Base-by-base conservation (phyloP, 2,888 invertebrate genomes). In the Salticus scenicus region DNA sequence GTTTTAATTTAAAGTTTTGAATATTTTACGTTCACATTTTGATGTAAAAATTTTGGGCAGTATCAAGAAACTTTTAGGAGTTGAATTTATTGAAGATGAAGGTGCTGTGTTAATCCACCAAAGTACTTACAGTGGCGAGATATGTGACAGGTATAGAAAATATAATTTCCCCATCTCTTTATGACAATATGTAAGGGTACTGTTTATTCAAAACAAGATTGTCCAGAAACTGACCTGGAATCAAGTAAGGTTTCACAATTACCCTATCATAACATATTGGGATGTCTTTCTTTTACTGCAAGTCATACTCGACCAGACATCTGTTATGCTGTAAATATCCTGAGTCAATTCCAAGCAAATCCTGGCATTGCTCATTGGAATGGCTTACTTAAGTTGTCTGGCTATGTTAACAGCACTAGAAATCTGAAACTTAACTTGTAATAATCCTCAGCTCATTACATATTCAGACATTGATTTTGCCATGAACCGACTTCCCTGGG, bases 381-480 rank as follows among this genome's bases (percentile, higher is more conserved):
- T 42, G 30, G 27, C 33, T 69, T 69, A 27, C 20, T 73, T 57
- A 76, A 14, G n/a, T 24, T 76, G 24, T 51, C 14, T 27, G 31
- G 5, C 0, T 31, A 20, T 7, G 51, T 47, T 69, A 24, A 8
- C 67, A 47, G 69, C 27, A 67, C 7, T n/a, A 76, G 1, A n/a
- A 47, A 24, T 42, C 66, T 27, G 41, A 41, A 30, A 17, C 66
- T 12, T n/a, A n/a, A n/a, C n/a, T n/a, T n/a, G n/a, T n/a, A n/a
- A n/a, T n/a, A 8, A 17, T n/a, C 20, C 63, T 20, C 28, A 47
- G 8, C 8, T 75, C 5, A 75, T 1, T 14, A 42, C 42, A 30
- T 66, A 27, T 37, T 37, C 37, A 37, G 69, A 78, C 41, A 28
- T 28, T 5, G 71, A 79, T 41, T 79, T 79, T 72, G 64, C 64